phyloP scores from a whole-genome alignment of 2,888 invertebrate genomes.

The Acrocera orbiculus region DNA sequence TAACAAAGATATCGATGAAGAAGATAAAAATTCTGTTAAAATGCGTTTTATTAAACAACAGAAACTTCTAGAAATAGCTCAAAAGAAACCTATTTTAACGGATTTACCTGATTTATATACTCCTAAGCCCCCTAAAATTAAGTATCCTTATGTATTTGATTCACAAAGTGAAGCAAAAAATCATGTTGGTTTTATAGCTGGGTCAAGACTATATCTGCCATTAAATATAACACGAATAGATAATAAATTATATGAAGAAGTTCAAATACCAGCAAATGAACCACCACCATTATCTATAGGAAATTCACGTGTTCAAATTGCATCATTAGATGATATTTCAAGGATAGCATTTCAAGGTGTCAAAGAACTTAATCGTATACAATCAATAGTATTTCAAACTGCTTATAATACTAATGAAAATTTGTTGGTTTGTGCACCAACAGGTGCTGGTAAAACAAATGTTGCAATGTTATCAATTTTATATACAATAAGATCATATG shows the following conservation, averaged over 20 bases:
- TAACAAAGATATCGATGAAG: conserved; percentile 21
- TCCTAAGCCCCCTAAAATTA: conserved; percentile 37
- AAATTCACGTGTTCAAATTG: conserved; percentile 42
- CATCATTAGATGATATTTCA: conserved; percentile 49
- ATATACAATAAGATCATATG: conserved; percentile 73
- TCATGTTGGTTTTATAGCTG: conserved; percentile 52
- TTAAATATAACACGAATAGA: conserved; percentile 58
- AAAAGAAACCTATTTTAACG: conserved; percentile 22
- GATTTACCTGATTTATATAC: conserved; percentile 17
- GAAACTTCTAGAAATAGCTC: conserved; percentile 21
- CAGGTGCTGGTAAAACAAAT: conserved; percentile 98
- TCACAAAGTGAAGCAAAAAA: conserved; percentile 48
- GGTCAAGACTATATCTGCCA: conserved; percentile 61
- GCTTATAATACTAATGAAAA: conserved; percentile 96
- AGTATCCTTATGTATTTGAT: conserved; percentile 80
- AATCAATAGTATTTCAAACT: conserved; percentile 85
- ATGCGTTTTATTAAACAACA: conserved; percentile 24
- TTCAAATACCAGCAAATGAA: conserved; percentile 57
- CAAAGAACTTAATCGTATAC: conserved; percentile 78
- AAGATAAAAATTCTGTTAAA: conserved; percentile 30
- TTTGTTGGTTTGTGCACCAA: conserved; percentile 93
- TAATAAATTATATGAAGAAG: conserved; percentile 64
- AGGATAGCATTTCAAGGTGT: conserved; percentile 78
- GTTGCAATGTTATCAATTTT: conserved; percentile 87
- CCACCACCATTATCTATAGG: conserved; percentile 41